Evolutionary conservation across 1,140 invertebrate genomes (phyloP), one percentile per base, ranked within the genome.

Genomic region (Stegodyphus mimosarum): DNA sequence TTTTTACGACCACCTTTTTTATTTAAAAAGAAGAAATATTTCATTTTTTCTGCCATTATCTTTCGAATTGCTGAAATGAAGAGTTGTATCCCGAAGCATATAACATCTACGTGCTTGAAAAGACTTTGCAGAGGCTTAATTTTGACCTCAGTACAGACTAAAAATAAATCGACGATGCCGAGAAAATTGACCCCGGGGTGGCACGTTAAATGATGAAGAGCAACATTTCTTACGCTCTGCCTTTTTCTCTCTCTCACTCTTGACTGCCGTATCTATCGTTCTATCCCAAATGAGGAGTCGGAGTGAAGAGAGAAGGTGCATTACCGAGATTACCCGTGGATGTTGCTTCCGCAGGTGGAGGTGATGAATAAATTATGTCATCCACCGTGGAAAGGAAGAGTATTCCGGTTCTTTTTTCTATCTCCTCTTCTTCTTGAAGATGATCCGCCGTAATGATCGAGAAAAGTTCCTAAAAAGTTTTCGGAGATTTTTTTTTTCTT

Each of bases 391-490:
- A 72, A 64, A 48, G 67, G 51, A 50, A 63, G 63, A 17, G n/a
- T 64, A 18, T 74, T 48, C 11, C 55, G 48, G 51, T 79, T 49
- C 49, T 52, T 48, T 75, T 75, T 75, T 75, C 63, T 49, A 7
- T 18, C 6, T 69, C 51, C n/a, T 50, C 48, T 53, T 72, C 60
- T 50, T 72, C 78, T 49, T 50, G 10, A 52, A 72, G 70, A 71
- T 81, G 78, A 81, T 81, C 70, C 69, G 50, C 70, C 53, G 51
- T 81, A 81, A 81, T 81, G 78, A 81, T 81, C 78, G 48, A n/a
- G 70, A 81, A 81, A 81, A 81, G 78, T 81, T 81, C 69, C 78
- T 81, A 81, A 81, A 81, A 81, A 72, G 78, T 79, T 79, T 72
- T 72, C 51, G 13, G 11, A 49, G 17, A n/a, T 53, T 69, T 69